Conservation (phyloP, 2,888 invertebrate genomes). For the Nomada flava region DNA sequence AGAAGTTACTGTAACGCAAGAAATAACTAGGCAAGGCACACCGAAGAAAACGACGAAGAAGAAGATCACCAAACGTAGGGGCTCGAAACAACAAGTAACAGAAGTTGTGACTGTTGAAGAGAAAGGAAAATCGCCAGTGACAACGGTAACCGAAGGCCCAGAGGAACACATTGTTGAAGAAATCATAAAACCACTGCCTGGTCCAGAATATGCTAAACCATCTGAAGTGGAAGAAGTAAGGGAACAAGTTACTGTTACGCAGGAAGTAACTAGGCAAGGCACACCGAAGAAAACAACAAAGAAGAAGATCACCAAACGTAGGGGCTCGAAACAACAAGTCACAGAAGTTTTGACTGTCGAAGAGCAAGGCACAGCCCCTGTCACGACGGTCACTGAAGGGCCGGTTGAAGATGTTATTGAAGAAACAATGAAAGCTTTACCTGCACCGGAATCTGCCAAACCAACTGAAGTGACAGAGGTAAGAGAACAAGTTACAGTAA, state of each 20-base stretch:
- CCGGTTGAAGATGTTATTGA: constrained; percentile 74
- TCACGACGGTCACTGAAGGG: constrained; percentile 56
- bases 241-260: constrained; percentile 61
- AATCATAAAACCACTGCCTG: constrained; percentile 17
- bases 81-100: constrained; percentile 64
- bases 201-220: constrained; percentile 76
- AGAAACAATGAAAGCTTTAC: constrained; percentile 54
- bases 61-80: constrained; percentile 56
- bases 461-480: constrained; percentile 70
- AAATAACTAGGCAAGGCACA: constrained; percentile 67
- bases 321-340: constrained; percentile 61
- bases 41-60: constrained; percentile 74
- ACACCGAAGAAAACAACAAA: constrained; percentile 68
- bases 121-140: constrained; percentile 69
- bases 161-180: constrained; percentile 80
- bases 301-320: constrained; percentile 66
- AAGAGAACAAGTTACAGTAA: constrained; percentile 62
- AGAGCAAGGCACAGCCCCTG: constrained; percentile 74
- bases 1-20: constrained; percentile 70
- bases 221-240: constrained; percentile 64
- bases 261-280: constrained; percentile 70
- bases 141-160: constrained; percentile 42
- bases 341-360: constrained; percentile 57
- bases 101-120: constrained; percentile 76
- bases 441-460: constrained; percentile 74